Percentiles rank a stretch among this genome's conserved stretches.
Evolutionary conservation across 2,888 invertebrate species (phyloP).

Genomic region (Taphrorychus bicolor): DNA sequence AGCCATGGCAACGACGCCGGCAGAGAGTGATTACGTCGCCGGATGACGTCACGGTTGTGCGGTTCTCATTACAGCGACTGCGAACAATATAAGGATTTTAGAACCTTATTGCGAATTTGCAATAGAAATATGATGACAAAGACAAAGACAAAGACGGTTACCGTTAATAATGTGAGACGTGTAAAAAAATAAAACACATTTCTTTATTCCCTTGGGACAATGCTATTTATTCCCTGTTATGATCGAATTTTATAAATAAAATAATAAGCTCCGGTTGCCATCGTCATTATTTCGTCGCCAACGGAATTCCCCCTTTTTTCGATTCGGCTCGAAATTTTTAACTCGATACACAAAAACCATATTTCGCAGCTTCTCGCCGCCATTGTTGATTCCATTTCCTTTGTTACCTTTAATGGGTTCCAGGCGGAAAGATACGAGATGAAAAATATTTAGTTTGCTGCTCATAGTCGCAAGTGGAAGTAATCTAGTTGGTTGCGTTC

Average conservation of each 20-base stretch:
- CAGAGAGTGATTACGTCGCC: slow-evolving; percentile 27
- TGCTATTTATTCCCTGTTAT: too few species aligned
- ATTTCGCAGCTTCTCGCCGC: slow-evolving; percentile 3
- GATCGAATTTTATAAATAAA: too few species aligned
- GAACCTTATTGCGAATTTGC: background rate
- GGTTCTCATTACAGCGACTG: slow-evolving; percentile 18
- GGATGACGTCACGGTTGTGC: slow-evolving; percentile 29
- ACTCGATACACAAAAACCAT: slow-evolving; percentile 3
- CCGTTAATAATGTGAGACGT: too few species aligned
- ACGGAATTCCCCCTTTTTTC: background rate
- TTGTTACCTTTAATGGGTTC: slow-evolving; percentile 7
- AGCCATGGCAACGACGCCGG: slow-evolving; percentile 14
- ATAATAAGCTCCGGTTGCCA: background rate
- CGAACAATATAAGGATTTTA: background rate
- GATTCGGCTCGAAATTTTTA: background rate
- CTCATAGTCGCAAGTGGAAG: background rate
- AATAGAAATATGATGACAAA: background rate
- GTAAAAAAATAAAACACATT: too few species aligned
- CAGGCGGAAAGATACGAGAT: background rate
- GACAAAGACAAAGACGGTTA: background rate
- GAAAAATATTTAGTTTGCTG: background rate
- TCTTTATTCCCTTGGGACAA: too few species aligned
- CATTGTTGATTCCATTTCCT: slow-evolving; percentile 5
- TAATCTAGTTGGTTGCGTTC: background rate
- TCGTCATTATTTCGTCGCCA: background rate